Conservation (phyloP, 2,888 invertebrate genomes). For the Druceiella hillmani region DNA sequence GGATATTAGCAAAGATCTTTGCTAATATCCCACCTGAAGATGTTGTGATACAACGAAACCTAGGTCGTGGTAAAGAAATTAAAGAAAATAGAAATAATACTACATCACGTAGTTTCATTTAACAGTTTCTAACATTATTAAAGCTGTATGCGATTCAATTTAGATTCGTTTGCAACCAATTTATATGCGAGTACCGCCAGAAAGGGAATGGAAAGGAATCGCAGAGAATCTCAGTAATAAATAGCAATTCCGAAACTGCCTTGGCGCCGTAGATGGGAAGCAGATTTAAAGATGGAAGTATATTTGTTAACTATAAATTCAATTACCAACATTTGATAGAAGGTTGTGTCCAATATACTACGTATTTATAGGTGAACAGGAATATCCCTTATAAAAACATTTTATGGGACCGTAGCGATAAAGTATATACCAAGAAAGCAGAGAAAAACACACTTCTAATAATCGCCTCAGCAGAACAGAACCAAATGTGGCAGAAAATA, state of each 20-base stretch:
- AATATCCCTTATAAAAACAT: constrained; percentile 16
- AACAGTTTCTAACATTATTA: too few relatives aligned
- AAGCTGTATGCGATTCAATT: constrained; percentile 18
- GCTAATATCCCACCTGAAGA: too few relatives aligned
- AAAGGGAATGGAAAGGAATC: constrained; percentile 19
- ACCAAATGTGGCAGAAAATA: constrained; percentile 19
- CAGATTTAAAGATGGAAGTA: constrained; percentile 24
- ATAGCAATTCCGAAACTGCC: constrained; percentile 25
- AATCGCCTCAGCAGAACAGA: constrained; percentile 20
- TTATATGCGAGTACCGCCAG: constrained; percentile 16
- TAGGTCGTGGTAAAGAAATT: too few relatives aligned
- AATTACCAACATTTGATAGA: constrained; percentile 18
- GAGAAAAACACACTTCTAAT: constrained; percentile 17
- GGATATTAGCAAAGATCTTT: too few relatives aligned
- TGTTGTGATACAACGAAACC: too few relatives aligned
- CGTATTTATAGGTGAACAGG: constrained; percentile 17
- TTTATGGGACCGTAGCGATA: constrained; percentile 19
- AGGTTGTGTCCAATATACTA: constrained; percentile 20
- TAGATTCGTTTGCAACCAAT: constrained; percentile 22
- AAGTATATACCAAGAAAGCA: constrained; percentile 15
- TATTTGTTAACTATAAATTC: constrained; percentile 24
- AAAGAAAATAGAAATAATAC: too few relatives aligned
- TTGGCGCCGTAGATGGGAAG: constrained; percentile 25
- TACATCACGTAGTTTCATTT: too few relatives aligned
- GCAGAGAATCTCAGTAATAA: constrained; percentile 20